Percentiles rank a stretch among this genome's conserved stretches.
Evolutionary conservation across 2,888 invertebrate genomes (phyloP).

Genomic region (Lithophane leautieri): DNA sequence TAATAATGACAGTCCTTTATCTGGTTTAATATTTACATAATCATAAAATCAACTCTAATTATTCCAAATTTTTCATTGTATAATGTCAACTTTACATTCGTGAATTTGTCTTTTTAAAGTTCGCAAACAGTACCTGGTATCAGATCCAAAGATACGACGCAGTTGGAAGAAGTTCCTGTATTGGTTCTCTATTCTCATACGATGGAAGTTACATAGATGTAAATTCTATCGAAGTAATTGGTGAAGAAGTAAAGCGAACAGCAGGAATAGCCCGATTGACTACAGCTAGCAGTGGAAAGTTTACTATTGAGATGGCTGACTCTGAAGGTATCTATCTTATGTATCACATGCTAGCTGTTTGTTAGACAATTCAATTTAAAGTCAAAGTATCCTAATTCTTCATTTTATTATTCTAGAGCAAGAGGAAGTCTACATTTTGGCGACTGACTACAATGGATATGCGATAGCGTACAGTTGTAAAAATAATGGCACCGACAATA

Average conservation of each 20-base stretch:
- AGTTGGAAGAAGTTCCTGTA: constrained; percentile 75
- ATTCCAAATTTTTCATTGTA: neutral
- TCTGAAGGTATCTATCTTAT: constrained; percentile 69
- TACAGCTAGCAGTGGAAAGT: constrained; percentile 73
- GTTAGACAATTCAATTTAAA: neutral
- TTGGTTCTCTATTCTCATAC: constrained; percentile 76
- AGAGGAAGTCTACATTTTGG: constrained; percentile 87
- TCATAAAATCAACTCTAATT: neutral
- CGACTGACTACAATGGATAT: constrained; percentile 91
- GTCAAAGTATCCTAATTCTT: neutral
- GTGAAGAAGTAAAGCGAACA: constrained; percentile 73
- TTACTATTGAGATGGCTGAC: constrained; percentile 75
- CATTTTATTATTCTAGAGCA: constrained; percentile 18
- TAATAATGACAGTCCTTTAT: neutral
- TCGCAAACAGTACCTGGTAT: constrained; percentile 83
- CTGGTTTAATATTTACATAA: neutral
- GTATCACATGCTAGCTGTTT: too few species aligned
- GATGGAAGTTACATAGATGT: constrained; percentile 48
- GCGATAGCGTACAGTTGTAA: constrained; percentile 92
- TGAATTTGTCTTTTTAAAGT: constrained; percentile 71
- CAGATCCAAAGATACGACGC: constrained; percentile 81
- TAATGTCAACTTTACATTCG: neutral
- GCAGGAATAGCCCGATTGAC: constrained; percentile 76
- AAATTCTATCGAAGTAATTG: constrained; percentile 71
- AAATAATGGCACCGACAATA: constrained; percentile 63